Base-by-base conservation (phyloP, 2,113 vertebrate genomes). In the Alouatta palliata region DNA sequence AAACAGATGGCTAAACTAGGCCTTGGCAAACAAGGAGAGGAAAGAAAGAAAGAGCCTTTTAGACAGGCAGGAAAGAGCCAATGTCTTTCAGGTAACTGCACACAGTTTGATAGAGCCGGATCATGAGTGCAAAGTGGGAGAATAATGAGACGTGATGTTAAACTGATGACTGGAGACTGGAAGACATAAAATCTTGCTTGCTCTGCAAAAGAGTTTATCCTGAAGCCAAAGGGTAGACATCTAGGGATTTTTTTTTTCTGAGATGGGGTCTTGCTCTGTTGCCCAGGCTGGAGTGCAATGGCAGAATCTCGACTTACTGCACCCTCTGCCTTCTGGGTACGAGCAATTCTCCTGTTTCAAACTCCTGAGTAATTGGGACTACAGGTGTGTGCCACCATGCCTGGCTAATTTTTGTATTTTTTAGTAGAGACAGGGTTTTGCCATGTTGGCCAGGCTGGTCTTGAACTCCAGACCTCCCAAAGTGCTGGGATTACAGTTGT, bases 31-130 rank as follows among this genome's bases (percentile, higher is more conserved):
- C 8, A 81, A 40, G 11, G 64, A 75, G 83, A 25, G 10, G n/a
- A 73, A 40, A 73, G 37, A 23, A 94, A 86, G 37, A 21, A 94
- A 77, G 47, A 84, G 43, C 10, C 71, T 85, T 95, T 84, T 35
- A 93, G n/a, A 77, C 61, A 52, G 17, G 10, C 71, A 80, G 35
- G 23, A 87, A 32, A 92, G 71, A 88, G 64, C 8, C 7, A 37
- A 71, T 70, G 37, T 89, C 43, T 86, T 37, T 64, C 81, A 91
- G 49, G 73, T 85, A 97, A 83, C 64, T 82, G 12, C 25, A 71
- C 45, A 85, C 37, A 43, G 66, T 85, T 94, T 92, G 14, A 61
- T 30, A 90, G 73, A 23, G 16, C 52, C 68, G 58, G 54, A 35
- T 87, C 61, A 77, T 21, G 70, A 66, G 5, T 85, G 37, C 25